These are phyloP conservation scores for Cyrtorhinus lividipennis DNA, from an alignment of 1,140 invertebrate species.

Conservation along the genomic window DNA sequence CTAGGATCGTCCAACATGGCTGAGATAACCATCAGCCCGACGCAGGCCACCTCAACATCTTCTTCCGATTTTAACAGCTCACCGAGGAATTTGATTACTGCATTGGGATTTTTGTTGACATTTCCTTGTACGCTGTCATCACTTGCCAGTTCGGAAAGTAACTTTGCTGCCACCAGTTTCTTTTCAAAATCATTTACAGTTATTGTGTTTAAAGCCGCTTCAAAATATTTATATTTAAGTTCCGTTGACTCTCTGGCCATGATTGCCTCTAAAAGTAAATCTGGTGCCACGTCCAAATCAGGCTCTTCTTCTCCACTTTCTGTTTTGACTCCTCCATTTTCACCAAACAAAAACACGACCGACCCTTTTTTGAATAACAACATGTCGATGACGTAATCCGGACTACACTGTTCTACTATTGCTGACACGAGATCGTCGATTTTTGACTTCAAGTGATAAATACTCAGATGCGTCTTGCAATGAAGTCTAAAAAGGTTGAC, in stretches of 20 bases:
- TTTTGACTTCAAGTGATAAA: constrained; percentile 27
- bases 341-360: constrained; percentile 29
- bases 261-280: constrained; percentile 30
- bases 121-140: constrained; percentile 9
- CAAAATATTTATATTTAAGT: constrained; percentile 13
- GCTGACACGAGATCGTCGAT: constrained; percentile 29
- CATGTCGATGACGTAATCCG: constrained; percentile 26
- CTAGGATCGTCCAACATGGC: constrained; percentile 27
- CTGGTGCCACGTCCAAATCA: constrained; percentile 26
- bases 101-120: constrained; percentile 9
- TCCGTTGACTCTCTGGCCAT: constrained; percentile 12
- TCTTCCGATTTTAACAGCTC: constrained; percentile 7
- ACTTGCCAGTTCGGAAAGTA: constrained; percentile 13
- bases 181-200: constrained; percentile 12
- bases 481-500: constrained; percentile 32
- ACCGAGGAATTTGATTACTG: constrained; percentile 15
- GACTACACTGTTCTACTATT: constrained; percentile 26
- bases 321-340: constrained; percentile 28
- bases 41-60: constrained; percentile 30
- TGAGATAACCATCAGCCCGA: constrained; percentile 33
- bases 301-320: constrained; percentile 4
- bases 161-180: constrained; percentile 11
- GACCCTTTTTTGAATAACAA: constrained; percentile 27
- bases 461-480: constrained; percentile 27
- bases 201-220: constrained; percentile 4